Base-by-base conservation (phyloP, 2,888 invertebrate genomes). In the Polyploca ridens region DNA sequence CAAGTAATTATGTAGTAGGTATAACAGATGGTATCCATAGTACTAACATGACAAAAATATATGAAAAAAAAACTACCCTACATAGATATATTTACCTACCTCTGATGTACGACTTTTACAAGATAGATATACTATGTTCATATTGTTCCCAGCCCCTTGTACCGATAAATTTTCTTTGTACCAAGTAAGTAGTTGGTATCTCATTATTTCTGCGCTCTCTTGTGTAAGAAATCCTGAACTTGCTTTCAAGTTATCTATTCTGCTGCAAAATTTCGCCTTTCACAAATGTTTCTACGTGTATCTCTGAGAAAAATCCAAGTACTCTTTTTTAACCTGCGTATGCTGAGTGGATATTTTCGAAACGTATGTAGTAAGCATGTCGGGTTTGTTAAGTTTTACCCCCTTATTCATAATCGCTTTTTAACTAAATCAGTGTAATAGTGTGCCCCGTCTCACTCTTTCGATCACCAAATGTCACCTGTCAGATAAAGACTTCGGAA, bases 151-250 rank as follows among this genome's bases (percentile, higher is more conserved):
- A 72, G 74, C n/a, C 59, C 54, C 54, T 54, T 54, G 64, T 64
- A 63, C 62, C 65, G 68, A 71, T 75, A 70, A 69, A 76, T 79
- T 76, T 81, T 77, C 83, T 86, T 85, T 86, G 84, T 81, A 76
- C 64, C 71, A 63, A 74, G 68, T 83, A 82, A 85, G 84, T 89
- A 87, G 89, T 88, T 84, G 76, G 76, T 69, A 76, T 81, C 89
- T 91, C 90, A 87, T 91, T 91, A 91, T 90, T 88, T 76, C 87
- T 90, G 91, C 74, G 72, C 83, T 77, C 77, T 88, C 90, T 77
- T 76, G 89, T 90, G 90, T 85, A 88, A 89, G 73, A 68, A 73
- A 73, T 73, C 67, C 71, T 60, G 68, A 70, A 72, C 70, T 73
- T 71, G 74, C 77, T 78, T 77, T 76, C 72, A 77, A 72, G 76